Evolutionary conservation across 1,140 invertebrate genomes (phyloP), one percentile per base, ranked within the genome.

Genomic region (Bradynema listronoti): DNA sequence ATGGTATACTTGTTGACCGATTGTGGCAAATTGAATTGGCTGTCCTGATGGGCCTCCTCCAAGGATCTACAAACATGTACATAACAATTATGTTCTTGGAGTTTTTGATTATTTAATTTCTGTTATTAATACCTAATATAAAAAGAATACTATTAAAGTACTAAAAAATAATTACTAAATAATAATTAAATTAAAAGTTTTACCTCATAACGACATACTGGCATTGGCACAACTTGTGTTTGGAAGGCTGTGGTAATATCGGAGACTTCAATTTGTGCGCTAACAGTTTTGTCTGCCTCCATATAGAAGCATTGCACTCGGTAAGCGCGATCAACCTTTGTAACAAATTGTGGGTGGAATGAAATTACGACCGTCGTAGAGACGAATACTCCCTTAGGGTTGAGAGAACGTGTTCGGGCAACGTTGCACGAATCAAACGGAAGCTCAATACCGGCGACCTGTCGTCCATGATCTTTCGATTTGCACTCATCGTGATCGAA

Each of bases 231-330:
- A 42, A 77, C 69, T 49, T 78, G 73, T 16, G 76, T 77, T 56
- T 77, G 74, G 74, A 77, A 75, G 24, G 61, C 63, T 30, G 74
- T 77, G 62, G 74, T 78, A 25, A 77, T 65, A 45, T 78, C 77
- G 42, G 73, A 77, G 33, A 77, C 74, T 45, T 77, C 74, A 42
- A 77, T 52, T 49, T 77, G 71, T 2, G 70, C 59, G 42, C 56
- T 73, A 54, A 77, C 74, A 43, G 74, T 78, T 56, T 78, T 78
- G 68, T 77, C 76, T 34, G 74, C 72, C 50, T 77, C 74, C 74
- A 77, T 77, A 73, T 77, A 77, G 74, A 77, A 78, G 68, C 74
- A 77, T 57, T 77, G 76, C 33, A 77, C 69, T 24, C 68, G 64
- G 66, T 77, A 77, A 58, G 76, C 73, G 19, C 77, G 68, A 56